A percentile compares a stretch with the other conserved stretches of the same genome.
Conservation (phyloP, 2,113 vertebrate genomes). For the Sylvia atricapilla region DNA sequence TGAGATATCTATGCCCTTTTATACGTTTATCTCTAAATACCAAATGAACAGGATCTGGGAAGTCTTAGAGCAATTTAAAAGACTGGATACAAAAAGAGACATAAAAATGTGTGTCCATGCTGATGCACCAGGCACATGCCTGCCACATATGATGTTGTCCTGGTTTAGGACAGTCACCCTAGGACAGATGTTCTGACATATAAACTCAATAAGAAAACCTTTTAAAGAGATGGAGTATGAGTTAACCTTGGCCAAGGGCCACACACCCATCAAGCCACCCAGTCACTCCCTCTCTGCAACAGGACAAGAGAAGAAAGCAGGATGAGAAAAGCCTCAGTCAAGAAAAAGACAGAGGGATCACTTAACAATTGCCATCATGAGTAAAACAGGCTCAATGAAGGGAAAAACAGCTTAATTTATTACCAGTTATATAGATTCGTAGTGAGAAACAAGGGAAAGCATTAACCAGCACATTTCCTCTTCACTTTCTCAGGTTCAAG, state of each 20-base stretch:
- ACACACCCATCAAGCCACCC: neutral
- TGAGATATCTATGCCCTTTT: neutral
- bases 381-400: neutral
- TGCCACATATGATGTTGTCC: accelerated
- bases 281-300: neutral
- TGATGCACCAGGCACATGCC: neutral
- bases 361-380: neutral
- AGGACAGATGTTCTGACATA: neutral
- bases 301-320: neutral
- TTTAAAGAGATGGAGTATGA: neutral
- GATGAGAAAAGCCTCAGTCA: neutral
- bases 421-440: neutral
- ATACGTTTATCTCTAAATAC: neutral
- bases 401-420: neutral
- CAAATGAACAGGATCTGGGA: neutral
- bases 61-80: neutral
- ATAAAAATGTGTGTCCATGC: neutral
- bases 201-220: neutral
- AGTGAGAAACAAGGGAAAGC: neutral
- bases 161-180: neutral
- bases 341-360: neutral
- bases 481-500: neutral
- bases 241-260: neutral
- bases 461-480: neutral
- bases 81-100: neutral